These are phyloP conservation scores for Ceyx cyanopectus DNA, from an alignment of 2,113 vertebrate genomes.

Conservation along the genomic window DNA sequence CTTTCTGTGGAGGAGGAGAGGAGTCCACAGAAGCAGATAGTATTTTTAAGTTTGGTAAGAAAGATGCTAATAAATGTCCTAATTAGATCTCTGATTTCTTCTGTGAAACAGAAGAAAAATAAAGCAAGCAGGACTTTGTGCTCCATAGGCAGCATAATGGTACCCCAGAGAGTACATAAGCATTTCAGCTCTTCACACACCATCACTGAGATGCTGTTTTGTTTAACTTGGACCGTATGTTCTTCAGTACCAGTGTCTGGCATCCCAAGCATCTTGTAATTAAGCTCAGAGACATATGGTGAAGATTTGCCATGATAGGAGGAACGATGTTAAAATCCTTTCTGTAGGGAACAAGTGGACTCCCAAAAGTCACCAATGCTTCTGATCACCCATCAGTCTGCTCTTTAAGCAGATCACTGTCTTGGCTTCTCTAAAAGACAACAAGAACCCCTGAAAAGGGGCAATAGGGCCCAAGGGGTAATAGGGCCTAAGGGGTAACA, in stretches of 20 bases:
- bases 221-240: not conserved
- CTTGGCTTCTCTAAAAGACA: not conserved
- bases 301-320: not conserved
- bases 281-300: not conserved
- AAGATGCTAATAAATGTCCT: not conserved
- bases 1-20: not conserved
- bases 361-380: not conserved
- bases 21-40: not conserved
- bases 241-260: not conserved
- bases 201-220: not conserved
- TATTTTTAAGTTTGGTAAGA: not conserved
- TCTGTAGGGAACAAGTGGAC: accelerated
- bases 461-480: too few relatives aligned
- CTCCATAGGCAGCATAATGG: not conserved
- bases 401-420: not conserved
- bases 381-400: too few relatives aligned
- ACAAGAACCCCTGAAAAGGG: not conserved
- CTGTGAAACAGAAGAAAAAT: not conserved
- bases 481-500: too few relatives aligned
- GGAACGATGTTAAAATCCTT: not conserved
- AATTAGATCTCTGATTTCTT: not conserved
- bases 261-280: not conserved
- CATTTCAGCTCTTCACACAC: not conserved
- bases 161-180: not conserved
- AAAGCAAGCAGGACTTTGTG: not conserved